phyloP scores from a whole-genome alignment of 1,140 invertebrate genomes.

The Phymorhynchus buccinoides region DNA sequence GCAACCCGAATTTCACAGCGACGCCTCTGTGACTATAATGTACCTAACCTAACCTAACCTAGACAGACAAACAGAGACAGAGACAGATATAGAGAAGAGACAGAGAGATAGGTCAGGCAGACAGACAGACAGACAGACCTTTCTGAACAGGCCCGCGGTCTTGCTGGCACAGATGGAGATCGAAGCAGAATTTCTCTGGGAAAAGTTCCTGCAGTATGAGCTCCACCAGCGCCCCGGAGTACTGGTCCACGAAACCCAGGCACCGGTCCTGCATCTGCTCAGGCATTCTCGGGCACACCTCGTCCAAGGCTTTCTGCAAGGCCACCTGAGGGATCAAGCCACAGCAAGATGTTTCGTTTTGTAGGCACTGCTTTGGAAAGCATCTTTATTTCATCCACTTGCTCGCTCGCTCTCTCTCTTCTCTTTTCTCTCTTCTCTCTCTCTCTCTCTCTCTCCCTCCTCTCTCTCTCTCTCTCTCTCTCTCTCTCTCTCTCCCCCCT shows the following conservation, averaged over 20 bases:
- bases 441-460: neutral
- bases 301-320: slow-evolving; percentile 38
- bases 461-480: slow-evolving; percentile 5
- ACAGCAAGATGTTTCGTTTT: too few relatives aligned
- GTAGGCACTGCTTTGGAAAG: too few relatives aligned
- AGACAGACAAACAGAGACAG: too few relatives aligned
- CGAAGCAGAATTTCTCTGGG: slow-evolving; percentile 40
- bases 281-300: slow-evolving; percentile 49
- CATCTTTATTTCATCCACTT: neutral
- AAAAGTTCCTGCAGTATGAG: slow-evolving; percentile 45
- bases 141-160: neutral
- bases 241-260: slow-evolving; percentile 45
- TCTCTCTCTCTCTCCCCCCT: too few relatives aligned
- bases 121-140: too few relatives aligned
- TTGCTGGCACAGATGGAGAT: slow-evolving; percentile 40
- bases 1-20: too few relatives aligned
- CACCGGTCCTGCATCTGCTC: slow-evolving; percentile 40
- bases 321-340: slow-evolving; percentile 20
- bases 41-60: too few relatives aligned
- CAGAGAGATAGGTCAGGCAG: too few relatives aligned
- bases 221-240: slow-evolving; percentile 40
- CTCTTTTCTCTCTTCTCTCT: neutral
- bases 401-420: neutral
- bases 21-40: too few relatives aligned
- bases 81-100: too few relatives aligned